phyloP scores from a whole-genome alignment of 2,888 invertebrate genomes.

The Crematogaster levior region DNA sequence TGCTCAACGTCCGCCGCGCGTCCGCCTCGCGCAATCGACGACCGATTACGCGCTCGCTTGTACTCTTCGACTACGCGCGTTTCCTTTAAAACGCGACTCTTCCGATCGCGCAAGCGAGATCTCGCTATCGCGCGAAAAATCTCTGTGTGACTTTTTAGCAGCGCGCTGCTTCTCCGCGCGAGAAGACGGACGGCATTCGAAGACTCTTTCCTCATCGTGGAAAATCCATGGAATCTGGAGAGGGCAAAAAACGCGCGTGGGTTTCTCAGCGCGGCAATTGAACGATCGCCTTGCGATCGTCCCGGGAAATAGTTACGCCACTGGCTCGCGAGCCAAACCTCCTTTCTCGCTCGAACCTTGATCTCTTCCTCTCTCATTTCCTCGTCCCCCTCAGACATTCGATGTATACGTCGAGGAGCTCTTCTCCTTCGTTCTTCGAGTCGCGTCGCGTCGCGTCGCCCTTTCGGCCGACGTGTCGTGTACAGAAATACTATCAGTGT shows the following conservation, averaged over 20 bases:
- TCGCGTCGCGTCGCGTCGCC: conserved; percentile 9
- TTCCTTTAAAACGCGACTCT: neutral
- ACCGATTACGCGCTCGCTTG: neutral
- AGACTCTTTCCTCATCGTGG: no score
- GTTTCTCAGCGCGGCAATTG: conserved; percentile 57
- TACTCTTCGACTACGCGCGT: neutral
- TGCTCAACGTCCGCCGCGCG: neutral
- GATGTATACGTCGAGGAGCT: conserved; percentile 48
- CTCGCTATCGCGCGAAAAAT: neutral
- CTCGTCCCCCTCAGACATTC: neutral
- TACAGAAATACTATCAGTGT: conserved; percentile 24
- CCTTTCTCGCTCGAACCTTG: conserved; percentile 34
- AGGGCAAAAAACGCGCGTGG: neutral
- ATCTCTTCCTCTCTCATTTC: neutral
- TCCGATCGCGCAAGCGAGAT: no score
- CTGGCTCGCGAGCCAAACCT: conserved; percentile 34
- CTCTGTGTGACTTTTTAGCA: neutral
- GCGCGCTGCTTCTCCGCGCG: neutral
- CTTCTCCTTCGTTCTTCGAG: conserved; percentile 48
- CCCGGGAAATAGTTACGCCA: conserved; percentile 65
- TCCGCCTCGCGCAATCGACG: neutral
- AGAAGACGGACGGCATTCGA: neutral
- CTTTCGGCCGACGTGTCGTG: neutral
- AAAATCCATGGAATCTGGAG: conserved; percentile 7
- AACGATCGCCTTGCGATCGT: conserved; percentile 58